Base-by-base conservation (phyloP, 2,113 vertebrate species). In the Pungitius pungitius region DNA sequence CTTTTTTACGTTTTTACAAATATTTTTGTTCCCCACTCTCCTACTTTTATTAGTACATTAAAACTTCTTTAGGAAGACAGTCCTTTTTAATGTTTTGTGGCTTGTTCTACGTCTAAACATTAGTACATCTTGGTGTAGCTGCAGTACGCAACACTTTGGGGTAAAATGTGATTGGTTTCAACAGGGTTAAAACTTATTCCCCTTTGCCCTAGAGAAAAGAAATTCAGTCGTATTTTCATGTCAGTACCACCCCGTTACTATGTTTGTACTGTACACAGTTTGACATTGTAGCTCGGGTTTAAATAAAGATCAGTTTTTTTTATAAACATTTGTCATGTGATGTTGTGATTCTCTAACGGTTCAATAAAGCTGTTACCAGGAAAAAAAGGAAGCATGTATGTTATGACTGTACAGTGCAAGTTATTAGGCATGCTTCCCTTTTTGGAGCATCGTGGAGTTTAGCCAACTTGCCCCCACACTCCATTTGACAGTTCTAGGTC, bases 291-390 rank as follows among this genome's bases (percentile, higher is more conserved):
- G 69, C 83, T 73, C 86, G 83, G 85, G 73, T 91, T 89, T 80
- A 86, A 95, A 94, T 94, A 95, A 95, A 95, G 85, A 85, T 87
- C 47, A 67, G 58, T 1, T 40, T 72, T 93, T 93, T 90, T 89
- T 88, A 87, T 88, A 82, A 74, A 81, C 15, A 39, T 71, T 52
- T 68, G 30, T 42, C 8, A 15, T 54, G 18, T 66, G 5, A 2
- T 64, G 0, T 12, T 69, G 40, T 51, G 1, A 43, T 68, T 12
- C 8, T 60, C 0, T 35, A 5, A 51, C n/a, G 0, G 45, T 54
- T n/a, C 9, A 15, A 14, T 26, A 27, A 37, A 45, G 43, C 17
- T 45, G 45, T 24, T 14, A 52, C 8, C 18, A 26, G 9, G 40
- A 22, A 12, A 37, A 33, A 69, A 79, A 51, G 57, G 3, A 55